Evolutionary conservation across 2,888 invertebrate genomes (phyloP).

Genomic region (Chirona hameri): DNA sequence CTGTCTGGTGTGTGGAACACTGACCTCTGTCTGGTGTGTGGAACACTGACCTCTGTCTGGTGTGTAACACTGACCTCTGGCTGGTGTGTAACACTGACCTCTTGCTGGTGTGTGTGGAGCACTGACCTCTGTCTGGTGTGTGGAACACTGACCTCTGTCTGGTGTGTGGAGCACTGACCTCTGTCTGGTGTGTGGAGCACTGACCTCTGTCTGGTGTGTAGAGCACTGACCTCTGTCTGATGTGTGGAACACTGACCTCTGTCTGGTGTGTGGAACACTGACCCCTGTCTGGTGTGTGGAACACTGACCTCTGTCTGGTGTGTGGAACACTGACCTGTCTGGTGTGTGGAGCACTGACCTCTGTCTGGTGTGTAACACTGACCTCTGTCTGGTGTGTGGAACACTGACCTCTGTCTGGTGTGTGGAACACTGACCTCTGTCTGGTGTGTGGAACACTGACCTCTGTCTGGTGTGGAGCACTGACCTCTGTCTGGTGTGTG

Average conservation of each 20-base stretch:
- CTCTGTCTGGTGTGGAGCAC: too few relatives aligned
- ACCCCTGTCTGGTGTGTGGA: too few relatives aligned
- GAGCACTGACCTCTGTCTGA: conserved; percentile 57
- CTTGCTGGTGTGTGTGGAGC: too few relatives aligned
- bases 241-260: conserved; percentile 87
- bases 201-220: neutral
- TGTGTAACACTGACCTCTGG: conserved; percentile 88
- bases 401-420: conserved; percentile 64
- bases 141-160: too few relatives aligned
- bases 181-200: neutral
- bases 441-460: too few relatives aligned
- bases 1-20: neutral
- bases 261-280: too few relatives aligned
- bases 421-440: conserved; percentile 63
- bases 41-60: conserved; percentile 57
- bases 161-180: too few relatives aligned
- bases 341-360: too few relatives aligned
- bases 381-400: neutral
- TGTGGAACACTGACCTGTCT: too few relatives aligned
- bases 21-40: neutral
- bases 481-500: too few relatives aligned
- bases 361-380: neutral
- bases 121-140: too few relatives aligned
- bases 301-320: too few relatives aligned
- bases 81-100: conserved; percentile 54